Evolutionary conservation across 2,888 invertebrate species (phyloP).

Genomic region (Trilocha varians): DNA sequence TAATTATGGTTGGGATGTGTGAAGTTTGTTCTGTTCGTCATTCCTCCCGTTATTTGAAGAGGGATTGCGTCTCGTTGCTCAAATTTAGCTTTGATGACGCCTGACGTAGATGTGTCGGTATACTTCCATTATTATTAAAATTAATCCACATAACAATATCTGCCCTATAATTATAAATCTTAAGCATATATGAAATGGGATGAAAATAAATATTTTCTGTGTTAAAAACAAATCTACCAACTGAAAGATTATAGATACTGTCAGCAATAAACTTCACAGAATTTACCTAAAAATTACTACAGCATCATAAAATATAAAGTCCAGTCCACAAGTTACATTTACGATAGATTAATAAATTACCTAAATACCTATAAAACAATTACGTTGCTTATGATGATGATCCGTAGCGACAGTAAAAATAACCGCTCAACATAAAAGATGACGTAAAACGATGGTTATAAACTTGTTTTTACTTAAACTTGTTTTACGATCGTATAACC

Average conservation of each 20-base stretch:
- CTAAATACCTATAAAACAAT: slow-evolving; percentile 33
- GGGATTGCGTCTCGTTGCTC: slow-evolving; percentile 51
- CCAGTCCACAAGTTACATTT: neutral
- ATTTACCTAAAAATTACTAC: too few species aligned
- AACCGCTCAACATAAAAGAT: slow-evolving; percentile 46
- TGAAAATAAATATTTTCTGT: too few species aligned
- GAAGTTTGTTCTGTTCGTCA: slow-evolving; percentile 58
- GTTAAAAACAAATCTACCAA: too few species aligned
- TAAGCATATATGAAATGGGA: too few species aligned
- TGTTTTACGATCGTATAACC: slow-evolving; percentile 60
- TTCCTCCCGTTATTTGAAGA: slow-evolving; percentile 59
- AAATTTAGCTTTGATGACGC: slow-evolving; percentile 59
- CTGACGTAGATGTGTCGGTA: slow-evolving; percentile 35
- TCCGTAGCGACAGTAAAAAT: slow-evolving; percentile 36
- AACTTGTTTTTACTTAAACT: slow-evolving; percentile 66
- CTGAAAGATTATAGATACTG: too few species aligned
- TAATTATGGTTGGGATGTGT: slow-evolving; percentile 27
- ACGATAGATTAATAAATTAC: slow-evolving; percentile 23
- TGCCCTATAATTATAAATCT: too few species aligned
- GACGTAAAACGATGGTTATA: slow-evolving; percentile 55
- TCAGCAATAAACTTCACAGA: too few species aligned
- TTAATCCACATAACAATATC: neutral
- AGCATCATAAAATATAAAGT: neutral
- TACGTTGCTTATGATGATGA: slow-evolving; percentile 33
- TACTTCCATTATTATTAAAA: neutral